phyloP scores from a whole-genome alignment of 2,888 invertebrate species.

The Agrochola litura region DNA sequence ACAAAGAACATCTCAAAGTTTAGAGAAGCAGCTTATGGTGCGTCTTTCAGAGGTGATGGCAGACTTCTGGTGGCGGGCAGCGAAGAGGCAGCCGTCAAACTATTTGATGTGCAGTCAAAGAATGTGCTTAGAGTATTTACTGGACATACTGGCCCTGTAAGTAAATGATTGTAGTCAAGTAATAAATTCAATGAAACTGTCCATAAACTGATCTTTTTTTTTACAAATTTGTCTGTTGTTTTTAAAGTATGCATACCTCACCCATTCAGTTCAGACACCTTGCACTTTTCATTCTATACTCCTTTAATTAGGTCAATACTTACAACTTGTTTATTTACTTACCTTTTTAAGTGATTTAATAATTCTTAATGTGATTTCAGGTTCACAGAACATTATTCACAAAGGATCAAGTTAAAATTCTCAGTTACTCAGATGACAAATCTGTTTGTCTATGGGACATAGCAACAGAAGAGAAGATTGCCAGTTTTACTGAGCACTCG shows the following conservation, averaged over 20 bases:
- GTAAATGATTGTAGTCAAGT: constrained; percentile 58
- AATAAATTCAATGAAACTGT: not conserved
- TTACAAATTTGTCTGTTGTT: not conserved
- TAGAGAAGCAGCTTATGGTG: constrained; percentile 96
- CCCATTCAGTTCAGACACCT: not conserved
- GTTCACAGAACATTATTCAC: constrained; percentile 96
- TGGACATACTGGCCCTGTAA: constrained; percentile 94
- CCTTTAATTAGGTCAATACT: not conserved
- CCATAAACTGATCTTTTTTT: no score
- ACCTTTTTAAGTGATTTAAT: not conserved
- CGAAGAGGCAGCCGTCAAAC: constrained; percentile 95
- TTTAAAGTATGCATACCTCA: not conserved
- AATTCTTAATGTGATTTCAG: constrained; percentile 71
- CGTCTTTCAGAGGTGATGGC: constrained; percentile 95
- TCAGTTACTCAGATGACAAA: constrained; percentile 98
- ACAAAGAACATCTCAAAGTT: constrained; percentile 95
- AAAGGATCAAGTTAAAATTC: constrained; percentile 93
- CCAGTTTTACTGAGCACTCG: constrained; percentile 92
- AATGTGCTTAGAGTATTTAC: constrained; percentile 95
- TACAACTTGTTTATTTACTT: not conserved
- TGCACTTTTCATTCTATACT: not conserved
- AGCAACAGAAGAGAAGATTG: constrained; percentile 93
- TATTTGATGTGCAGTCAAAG: constrained; percentile 97
- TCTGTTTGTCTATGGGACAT: constrained; percentile 97
- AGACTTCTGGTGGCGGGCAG: constrained; percentile 96